Evolutionary conservation across 2,797 vertebrate genomes (phyloP).

Genomic region (Cryptoblepharus egeriae): DNA sequence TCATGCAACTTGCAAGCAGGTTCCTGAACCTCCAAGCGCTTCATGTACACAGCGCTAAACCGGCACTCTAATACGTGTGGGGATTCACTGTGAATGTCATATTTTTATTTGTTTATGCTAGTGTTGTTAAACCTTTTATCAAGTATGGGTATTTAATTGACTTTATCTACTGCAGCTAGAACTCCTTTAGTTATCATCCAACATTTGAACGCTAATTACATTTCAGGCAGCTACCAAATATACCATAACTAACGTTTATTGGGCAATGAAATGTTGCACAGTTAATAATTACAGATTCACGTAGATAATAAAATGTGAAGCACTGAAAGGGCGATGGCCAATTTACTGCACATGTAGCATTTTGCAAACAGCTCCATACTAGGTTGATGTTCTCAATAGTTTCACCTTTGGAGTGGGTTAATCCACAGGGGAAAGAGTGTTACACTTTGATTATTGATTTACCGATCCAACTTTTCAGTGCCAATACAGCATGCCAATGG

Average conservation of each 20-base stretch:
- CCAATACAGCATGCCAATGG: too few species aligned
- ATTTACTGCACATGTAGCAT: conserved; percentile 58
- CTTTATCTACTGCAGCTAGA: conserved; percentile 54
- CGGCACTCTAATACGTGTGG: not conserved
- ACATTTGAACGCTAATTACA: conserved; percentile 69
- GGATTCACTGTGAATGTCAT: conserved; percentile 48
- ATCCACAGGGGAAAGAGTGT: too few species aligned
- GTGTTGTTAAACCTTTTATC: conserved; percentile 57
- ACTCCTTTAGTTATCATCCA: conserved; percentile 54
- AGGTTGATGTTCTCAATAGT: not conserved
- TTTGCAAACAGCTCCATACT: not conserved
- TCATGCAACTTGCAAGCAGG: too few species aligned
- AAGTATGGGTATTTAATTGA: conserved; percentile 67
- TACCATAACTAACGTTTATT: conserved; percentile 75
- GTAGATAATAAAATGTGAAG: conserved; percentile 68
- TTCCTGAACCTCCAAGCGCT: not conserved
- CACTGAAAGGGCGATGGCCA: conserved; percentile 31
- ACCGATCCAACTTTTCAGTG: too few species aligned
- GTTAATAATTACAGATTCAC: conserved; percentile 74
- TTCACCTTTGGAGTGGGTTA: not conserved
- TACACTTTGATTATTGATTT: too few species aligned
- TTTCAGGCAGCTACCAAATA: conserved; percentile 72
- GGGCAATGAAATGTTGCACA: conserved; percentile 71
- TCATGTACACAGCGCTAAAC: not conserved
- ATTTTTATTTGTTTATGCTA: conserved; percentile 68